Percentiles rank a stretch among this genome's conserved stretches.
Conservation (phyloP, 2,888 invertebrate genomes). For the Craniophora ligustri region DNA sequence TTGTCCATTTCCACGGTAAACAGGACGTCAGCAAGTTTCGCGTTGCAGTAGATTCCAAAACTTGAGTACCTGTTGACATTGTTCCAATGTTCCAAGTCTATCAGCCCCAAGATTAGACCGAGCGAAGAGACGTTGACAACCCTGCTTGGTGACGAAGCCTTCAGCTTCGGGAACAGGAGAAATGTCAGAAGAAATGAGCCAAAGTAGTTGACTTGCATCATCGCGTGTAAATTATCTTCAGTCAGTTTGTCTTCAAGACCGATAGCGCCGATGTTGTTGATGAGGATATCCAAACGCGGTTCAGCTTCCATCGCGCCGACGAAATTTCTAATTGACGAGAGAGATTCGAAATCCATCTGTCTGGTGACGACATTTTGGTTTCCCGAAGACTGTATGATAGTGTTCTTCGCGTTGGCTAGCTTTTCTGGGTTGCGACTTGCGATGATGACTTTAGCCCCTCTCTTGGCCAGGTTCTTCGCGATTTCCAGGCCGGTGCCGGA, state of each 20-base stretch:
- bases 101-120: slow-evolving; percentile 90
- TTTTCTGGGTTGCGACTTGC: slow-evolving; percentile 82
- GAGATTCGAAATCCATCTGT: slow-evolving; percentile 84
- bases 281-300: slow-evolving; percentile 79
- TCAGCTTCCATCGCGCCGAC: slow-evolving; percentile 83
- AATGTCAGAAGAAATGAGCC: slow-evolving; percentile 74
- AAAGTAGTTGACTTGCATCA: slow-evolving; percentile 89
- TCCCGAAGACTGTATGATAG: slow-evolving; percentile 62
- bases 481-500: slow-evolving; percentile 75
- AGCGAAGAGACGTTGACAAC: slow-evolving; percentile 80
- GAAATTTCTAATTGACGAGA: slow-evolving; percentile 88
- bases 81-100: slow-evolving; percentile 92
- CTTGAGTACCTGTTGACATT: slow-evolving; percentile 90
- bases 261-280: slow-evolving; percentile 85
- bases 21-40: slow-evolving; percentile 72
- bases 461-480: slow-evolving; percentile 77
- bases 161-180: slow-evolving; percentile 71
- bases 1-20: slow-evolving; percentile 86
- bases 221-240: slow-evolving; percentile 89
- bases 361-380: slow-evolving; percentile 65
- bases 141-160: slow-evolving; percentile 72
- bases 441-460: slow-evolving; percentile 88
- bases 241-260: slow-evolving; percentile 81
- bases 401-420: slow-evolving; percentile 59
- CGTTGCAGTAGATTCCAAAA: slow-evolving; percentile 87